Percentiles rank a stretch among this genome's conserved stretches.
phyloP scores from a whole-genome alignment of 2,113 vertebrate genomes.

The human (Homo sapiens) region DNA sequence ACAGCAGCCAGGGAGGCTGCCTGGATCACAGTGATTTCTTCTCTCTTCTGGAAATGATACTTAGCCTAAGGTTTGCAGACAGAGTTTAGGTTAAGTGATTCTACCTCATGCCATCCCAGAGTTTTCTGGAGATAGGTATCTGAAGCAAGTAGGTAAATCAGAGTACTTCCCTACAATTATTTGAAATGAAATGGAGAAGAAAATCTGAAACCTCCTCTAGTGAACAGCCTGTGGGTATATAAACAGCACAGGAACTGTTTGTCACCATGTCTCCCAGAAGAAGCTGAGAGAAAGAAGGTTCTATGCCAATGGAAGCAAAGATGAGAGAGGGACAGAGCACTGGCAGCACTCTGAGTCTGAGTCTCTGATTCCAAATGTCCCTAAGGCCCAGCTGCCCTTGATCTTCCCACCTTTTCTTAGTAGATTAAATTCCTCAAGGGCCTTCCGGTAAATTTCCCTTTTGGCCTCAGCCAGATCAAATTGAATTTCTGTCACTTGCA shows the following conservation, averaged over 20 bases:
- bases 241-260: not conserved
- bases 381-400: not conserved
- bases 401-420: not conserved
- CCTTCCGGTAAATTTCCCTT: not conserved
- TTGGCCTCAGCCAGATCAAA: not conserved
- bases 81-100: not conserved
- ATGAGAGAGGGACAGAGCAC: not conserved
- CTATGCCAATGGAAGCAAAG: not conserved
- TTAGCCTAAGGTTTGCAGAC: too few species aligned
- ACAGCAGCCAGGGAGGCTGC: not conserved
- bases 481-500: constrained; percentile 21
- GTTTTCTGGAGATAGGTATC: not conserved
- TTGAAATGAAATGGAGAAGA: not conserved
- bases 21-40: not conserved
- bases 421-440: not conserved
- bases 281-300: not conserved
- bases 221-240: not conserved
- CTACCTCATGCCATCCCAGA: not conserved
- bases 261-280: not conserved
- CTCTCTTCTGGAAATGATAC: not conserved
- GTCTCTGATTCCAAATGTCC: not conserved
- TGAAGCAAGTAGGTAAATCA: not conserved
- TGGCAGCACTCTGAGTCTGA: not conserved
- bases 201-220: not conserved
- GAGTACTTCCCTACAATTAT: not conserved